These are phyloP conservation scores for Molanna angustata DNA, from an alignment of 2,888 invertebrate genomes.

Conservation along the genomic window DNA sequence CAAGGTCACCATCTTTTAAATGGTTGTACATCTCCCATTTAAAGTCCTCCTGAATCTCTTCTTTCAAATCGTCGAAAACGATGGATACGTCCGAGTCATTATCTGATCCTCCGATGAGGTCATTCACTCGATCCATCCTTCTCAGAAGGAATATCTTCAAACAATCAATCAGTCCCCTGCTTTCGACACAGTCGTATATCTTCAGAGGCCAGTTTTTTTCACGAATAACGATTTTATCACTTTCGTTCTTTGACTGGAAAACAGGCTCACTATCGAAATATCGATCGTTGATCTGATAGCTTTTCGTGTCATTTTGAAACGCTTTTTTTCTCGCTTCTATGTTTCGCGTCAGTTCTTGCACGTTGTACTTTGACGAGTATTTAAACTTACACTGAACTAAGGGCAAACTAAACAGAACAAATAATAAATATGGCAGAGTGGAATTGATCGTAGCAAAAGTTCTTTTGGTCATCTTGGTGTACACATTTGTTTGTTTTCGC, in stretches of 20 bases:
- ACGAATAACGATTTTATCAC: neutral
- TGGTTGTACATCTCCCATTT: constrained; percentile 48
- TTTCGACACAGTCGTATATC: constrained; percentile 42
- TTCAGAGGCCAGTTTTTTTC: constrained; percentile 25
- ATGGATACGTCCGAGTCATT: constrained; percentile 37
- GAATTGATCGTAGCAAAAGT: neutral
- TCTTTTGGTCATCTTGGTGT: constrained; percentile 4
- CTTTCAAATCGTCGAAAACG: constrained; percentile 38
- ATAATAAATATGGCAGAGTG: neutral
- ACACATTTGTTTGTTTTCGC: neutral
- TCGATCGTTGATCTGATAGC: neutral
- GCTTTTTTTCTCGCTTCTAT: neutral
- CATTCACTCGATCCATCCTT: constrained; percentile 47
- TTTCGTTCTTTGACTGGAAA: no score
- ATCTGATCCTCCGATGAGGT: constrained; percentile 33
- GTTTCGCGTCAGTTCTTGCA: constrained; percentile 14
- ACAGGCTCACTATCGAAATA: no score
- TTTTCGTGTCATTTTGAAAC: neutral
- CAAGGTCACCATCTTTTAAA: constrained; percentile 49
- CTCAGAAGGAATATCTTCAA: constrained; percentile 55
- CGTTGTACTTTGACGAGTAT: constrained; percentile 30
- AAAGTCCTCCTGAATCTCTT: constrained; percentile 37
- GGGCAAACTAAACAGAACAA: neutral
- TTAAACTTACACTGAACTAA: constrained; percentile 12
- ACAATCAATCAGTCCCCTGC: constrained; percentile 51